Evolutionary conservation across 1,140 invertebrate species (phyloP).

Genomic region (Drosophila baimaii): DNA sequence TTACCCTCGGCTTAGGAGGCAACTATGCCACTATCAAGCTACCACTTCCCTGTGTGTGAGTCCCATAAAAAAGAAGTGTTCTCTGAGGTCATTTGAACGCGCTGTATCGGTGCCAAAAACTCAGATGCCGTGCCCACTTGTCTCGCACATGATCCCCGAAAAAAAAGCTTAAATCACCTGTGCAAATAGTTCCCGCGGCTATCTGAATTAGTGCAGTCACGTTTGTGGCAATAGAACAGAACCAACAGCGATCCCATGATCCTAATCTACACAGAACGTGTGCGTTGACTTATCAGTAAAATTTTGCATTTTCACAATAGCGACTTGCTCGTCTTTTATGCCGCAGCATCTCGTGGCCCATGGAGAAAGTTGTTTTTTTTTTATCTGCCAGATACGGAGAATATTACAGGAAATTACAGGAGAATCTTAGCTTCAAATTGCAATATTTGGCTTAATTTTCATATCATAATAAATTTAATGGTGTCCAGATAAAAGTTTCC

Average conservation of each 20-base stretch:
- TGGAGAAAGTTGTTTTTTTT: slow-evolving; percentile 19
- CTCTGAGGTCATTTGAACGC: not conserved
- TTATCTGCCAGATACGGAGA: not conserved
- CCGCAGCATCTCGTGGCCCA: slow-evolving; percentile 4
- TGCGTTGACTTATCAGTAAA: slow-evolving; percentile 13
- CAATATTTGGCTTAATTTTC: not conserved
- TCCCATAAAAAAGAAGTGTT: not conserved
- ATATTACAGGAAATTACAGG: not conserved
- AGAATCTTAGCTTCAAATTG: not conserved
- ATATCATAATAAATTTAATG: not conserved
- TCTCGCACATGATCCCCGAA: slow-evolving; percentile 18
- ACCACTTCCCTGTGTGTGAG: no score
- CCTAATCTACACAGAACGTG: slow-evolving; percentile 27
- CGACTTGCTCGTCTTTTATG: not conserved
- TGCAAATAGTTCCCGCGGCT: slow-evolving; percentile 3
- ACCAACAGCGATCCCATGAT: not conserved
- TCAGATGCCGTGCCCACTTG: slow-evolving; percentile 4
- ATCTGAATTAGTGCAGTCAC: slow-evolving; percentile 35
- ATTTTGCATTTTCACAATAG: slow-evolving; percentile 27
- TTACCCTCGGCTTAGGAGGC: not conserved
- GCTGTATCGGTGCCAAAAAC: not conserved
- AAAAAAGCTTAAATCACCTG: slow-evolving; percentile 36
- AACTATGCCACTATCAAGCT: not conserved
- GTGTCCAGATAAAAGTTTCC: not conserved
- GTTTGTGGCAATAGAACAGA: slow-evolving; percentile 31